Base-by-base conservation (phyloP, 92 coral and sea anemone genomes). In the Desmophyllum pertusum region DNA sequence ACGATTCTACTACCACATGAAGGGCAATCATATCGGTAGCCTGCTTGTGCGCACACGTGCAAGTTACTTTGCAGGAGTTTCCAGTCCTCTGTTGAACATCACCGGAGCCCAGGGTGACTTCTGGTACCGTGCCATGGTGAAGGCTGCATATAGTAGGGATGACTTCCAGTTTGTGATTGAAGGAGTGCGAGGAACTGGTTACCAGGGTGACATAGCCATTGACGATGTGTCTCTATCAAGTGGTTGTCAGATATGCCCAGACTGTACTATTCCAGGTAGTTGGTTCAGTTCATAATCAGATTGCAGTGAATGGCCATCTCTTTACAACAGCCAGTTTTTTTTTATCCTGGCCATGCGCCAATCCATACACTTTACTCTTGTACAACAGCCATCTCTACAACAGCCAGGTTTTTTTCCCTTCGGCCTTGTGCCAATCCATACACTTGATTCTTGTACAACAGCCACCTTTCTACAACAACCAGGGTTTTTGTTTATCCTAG, bases 1-100 rank as follows among this genome's bases (percentile, higher is more conserved):
- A 31, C 92, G 99, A 43, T 96, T 96, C 95, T 94, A 84, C 87
- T 96, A 96, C 68, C 99, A 96, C 81, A 96, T 96, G 99, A 94
- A 90, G 73, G 99, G 99, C 17, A 73, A 38, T 38, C 87, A 92
- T 76, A 96, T 96, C 65, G 99, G 99, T 48, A 94, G 89, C 66
- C 89, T 96, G 31, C 52, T 94, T 30, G 98, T 96, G 72, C 84
- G 94, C 43, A 85, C 69, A 5, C 87, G 94, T 3, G 88, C 92
- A 38, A 70, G 85, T 21, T 88, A 88, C 82, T 48, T 73, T 39
- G 8, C 72, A 11, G 95, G 95, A 23, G 95, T 94, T 10, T 89
- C 93, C 46, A 62, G 39, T 67, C 87, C 90, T 5, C 75, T 96
- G 53, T 73, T 94, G 53, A 96, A 96, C 85, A 79, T 87, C 62